Conservation (phyloP, 2,797 vertebrate species). For the Gouania willdenowi region DNA sequence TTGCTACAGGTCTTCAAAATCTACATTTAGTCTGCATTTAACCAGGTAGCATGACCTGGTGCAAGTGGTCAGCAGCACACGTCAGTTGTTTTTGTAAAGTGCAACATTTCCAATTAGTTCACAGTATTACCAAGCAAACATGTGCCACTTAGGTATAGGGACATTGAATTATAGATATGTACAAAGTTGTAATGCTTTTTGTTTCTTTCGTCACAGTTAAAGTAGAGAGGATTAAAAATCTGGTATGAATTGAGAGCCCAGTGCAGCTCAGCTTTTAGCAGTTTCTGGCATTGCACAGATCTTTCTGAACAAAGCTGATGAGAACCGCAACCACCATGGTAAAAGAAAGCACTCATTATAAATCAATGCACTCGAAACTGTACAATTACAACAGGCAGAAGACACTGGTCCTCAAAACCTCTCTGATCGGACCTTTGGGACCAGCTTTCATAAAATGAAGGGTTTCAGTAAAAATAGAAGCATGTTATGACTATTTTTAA, state of each 20-base stretch:
- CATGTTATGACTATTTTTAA: conserved; percentile 27
- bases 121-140: too few species aligned
- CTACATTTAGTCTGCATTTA: too few species aligned
- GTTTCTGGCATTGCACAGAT: conserved; percentile 1
- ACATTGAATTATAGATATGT: too few species aligned
- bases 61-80: too few species aligned
- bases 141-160: too few species aligned
- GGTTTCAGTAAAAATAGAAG: conserved; percentile 18
- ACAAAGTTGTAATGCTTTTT: not conserved
- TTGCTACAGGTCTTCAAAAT: too few species aligned
- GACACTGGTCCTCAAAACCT: conserved; percentile 10
- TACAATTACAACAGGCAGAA: conserved; percentile 29
- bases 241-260: not conserved
- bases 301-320: conserved; percentile 7
- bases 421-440: conserved; percentile 10
- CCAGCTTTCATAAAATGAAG: conserved; percentile 18
- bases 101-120: too few species aligned
- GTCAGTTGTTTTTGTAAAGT: too few species aligned
- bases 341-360: conserved; percentile 25
- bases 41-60: too few species aligned
- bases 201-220: too few species aligned
- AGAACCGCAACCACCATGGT: conserved; percentile 13
- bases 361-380: conserved; percentile 26
- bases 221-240: not conserved
- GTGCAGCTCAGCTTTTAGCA: not conserved